A percentile compares a stretch with the other conserved stretches of the same genome.
Evolutionary conservation across 2,888 invertebrate species (phyloP).

Genomic region (Callyntrura sp.): DNA sequence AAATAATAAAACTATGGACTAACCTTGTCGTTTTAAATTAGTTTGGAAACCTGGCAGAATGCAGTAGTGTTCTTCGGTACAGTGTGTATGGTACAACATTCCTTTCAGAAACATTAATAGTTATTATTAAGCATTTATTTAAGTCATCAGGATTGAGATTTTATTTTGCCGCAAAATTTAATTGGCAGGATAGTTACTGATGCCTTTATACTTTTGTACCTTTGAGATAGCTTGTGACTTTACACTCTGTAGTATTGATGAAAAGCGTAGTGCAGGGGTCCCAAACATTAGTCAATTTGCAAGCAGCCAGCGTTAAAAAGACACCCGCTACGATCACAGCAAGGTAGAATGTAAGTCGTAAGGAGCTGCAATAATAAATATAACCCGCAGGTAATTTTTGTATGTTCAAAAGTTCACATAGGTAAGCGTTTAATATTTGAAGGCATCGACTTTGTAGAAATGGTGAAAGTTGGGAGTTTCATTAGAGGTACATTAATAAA

Average conservation of each 20-base stretch:
- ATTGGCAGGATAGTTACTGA: too few relatives aligned
- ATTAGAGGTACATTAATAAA: constrained; percentile 46
- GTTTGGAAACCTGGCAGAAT: constrained; percentile 76
- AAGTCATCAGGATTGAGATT: too few relatives aligned
- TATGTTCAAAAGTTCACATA: too few relatives aligned
- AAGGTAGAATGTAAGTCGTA: constrained; percentile 72
- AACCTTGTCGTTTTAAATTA: constrained; percentile 66
- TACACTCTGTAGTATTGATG: constrained; percentile 70
- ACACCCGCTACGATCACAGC: constrained; percentile 31
- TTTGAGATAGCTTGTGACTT: constrained; percentile 69
- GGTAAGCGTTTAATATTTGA: too few relatives aligned
- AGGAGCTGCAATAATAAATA: constrained; percentile 45
- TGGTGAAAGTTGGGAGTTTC: not conserved
- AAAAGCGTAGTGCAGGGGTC: constrained; percentile 68
- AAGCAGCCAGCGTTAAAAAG: constrained; percentile 62
- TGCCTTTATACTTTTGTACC: too few relatives aligned
- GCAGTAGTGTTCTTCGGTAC: constrained; percentile 70
- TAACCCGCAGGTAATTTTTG: not conserved
- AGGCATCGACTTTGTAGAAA: too few relatives aligned
- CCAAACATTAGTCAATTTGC: constrained; percentile 73
- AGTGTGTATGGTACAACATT: constrained; percentile 71
- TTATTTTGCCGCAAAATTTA: not conserved
- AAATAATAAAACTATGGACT: not conserved
- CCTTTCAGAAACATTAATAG: constrained; percentile 45
- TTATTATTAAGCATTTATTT: constrained; percentile 7